Evolutionary conservation across 2,888 invertebrate species (phyloP).

Genomic region (Drosophila nigricruria): DNA sequence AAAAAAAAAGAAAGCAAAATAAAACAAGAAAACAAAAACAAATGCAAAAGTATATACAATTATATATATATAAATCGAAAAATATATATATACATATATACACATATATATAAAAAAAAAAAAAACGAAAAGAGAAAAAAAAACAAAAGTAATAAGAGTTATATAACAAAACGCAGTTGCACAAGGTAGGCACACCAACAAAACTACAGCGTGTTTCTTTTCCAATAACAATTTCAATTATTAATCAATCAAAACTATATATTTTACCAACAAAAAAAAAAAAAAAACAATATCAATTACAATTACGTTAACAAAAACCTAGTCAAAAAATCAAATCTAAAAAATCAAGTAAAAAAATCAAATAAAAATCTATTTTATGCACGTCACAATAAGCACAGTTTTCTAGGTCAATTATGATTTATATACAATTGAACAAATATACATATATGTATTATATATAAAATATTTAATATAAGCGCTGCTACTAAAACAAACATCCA

Average conservation of each 20-base stretch:
- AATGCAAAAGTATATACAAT: constrained; percentile 69
- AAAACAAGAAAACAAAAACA: constrained; percentile 54
- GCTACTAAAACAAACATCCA: constrained; percentile 24
- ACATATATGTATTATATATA: constrained; percentile 56
- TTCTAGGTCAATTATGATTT: constrained; percentile 77
- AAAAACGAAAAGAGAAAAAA: constrained; percentile 38
- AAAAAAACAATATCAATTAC: constrained; percentile 22
- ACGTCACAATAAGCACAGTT: constrained; percentile 76
- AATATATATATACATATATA: constrained; percentile 46
- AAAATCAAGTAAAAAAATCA: constrained; percentile 37
- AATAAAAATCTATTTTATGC: constrained; percentile 56
- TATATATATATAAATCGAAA: constrained; percentile 57
- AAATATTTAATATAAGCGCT: constrained; percentile 63
- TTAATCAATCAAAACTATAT: constrained; percentile 56
- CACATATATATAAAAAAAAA: constrained; percentile 51
- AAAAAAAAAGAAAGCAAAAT: constrained; percentile 51
- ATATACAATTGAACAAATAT: constrained; percentile 56
- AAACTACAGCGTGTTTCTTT: constrained; percentile 75
- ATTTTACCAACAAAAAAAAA: constrained; percentile 4
- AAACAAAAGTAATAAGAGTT: constrained; percentile 72
- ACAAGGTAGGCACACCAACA: constrained; percentile 84
- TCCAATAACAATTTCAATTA: constrained; percentile 75
- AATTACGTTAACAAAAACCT: constrained; percentile 30
- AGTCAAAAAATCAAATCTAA: constrained; percentile 41
- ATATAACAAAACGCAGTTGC: constrained; percentile 83